Percentiles rank a stretch among this genome's conserved stretches.
These are phyloP conservation scores for Portevinia maculata DNA, from an alignment of 2,888 invertebrate species.

Conservation along the genomic window DNA sequence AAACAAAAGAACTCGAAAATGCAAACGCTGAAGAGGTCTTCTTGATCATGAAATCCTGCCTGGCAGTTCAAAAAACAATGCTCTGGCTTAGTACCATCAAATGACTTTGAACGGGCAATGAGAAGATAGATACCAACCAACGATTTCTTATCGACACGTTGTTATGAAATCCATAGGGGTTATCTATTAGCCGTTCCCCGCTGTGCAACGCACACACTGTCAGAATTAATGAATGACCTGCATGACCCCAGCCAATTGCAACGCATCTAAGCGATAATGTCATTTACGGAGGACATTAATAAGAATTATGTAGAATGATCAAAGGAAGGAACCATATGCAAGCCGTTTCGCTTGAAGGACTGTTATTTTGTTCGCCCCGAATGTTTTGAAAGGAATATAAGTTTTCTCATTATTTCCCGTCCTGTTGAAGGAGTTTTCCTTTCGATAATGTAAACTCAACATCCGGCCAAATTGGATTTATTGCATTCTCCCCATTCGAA, in stretches of 20 bases:
- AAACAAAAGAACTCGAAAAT: conserved; percentile 55
- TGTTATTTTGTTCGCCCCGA: background rate
- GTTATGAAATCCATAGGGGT: conserved; percentile 43
- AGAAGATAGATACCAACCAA: background rate
- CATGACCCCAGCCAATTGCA: background rate
- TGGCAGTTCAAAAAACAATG: conserved; percentile 45
- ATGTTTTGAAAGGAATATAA: background rate
- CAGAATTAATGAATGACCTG: conserved; percentile 29
- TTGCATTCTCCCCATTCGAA: conserved; percentile 27
- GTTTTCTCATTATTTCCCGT: background rate
- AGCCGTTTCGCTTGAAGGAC: conserved; percentile 40
- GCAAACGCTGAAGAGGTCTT: conserved; percentile 35
- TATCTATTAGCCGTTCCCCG: conserved; percentile 36
- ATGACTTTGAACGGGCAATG: conserved; percentile 5
- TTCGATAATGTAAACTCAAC: conserved; percentile 58
- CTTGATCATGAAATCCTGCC: conserved; percentile 49
- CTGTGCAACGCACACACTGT: conserved; percentile 36
- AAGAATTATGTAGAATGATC: conserved; percentile 10
- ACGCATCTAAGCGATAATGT: conserved; percentile 25
- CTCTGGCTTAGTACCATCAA: conserved; percentile 43
- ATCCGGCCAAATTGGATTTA: conserved; percentile 73
- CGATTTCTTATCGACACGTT: conserved; percentile 55
- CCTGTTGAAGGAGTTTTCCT: conserved; percentile 48
- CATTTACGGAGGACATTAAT: conserved; percentile 33
- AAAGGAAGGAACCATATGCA: conserved; percentile 40